Base-by-base conservation (phyloP, 2,888 invertebrate species). In the Biston betularia region DNA sequence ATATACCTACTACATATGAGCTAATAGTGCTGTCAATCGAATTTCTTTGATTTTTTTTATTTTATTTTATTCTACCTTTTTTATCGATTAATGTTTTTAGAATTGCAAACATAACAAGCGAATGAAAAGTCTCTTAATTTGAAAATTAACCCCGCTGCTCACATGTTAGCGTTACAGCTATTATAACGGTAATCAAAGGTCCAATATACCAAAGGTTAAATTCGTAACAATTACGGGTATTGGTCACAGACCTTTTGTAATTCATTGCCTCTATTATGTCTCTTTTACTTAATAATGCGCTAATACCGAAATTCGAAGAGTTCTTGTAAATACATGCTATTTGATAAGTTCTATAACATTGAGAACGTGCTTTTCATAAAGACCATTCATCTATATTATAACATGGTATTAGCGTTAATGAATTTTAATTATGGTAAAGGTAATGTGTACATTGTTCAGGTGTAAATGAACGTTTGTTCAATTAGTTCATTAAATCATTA, bases 261-360 rank as follows among this genome's bases (percentile, higher is more conserved):
- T 68, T 65, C 57, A 60, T 70, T 52, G 60, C 57, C 56, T 53
- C 60, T 77, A 77, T 76, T 79, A 79, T 77, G 69, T 61, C 72
- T 65, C 75, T 61, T 77, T 82, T 80, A 80, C 76, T 75, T 77
- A 77, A 80, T 82, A 84, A 81, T 81, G 79, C 74, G 78, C 81
- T 84, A 82, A 85, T 83, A 76, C 5, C n/a, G 35, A 76, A 77
- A 78, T 80, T 74, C 70, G 71, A 77, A 72, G 80, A 76, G 71
- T 53, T 73, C 79, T 53, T 74, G 78, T 66, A 80, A 83, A 72
- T 78, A 74, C 70, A 61, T 63, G 55, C 63, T 63, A 73, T 79
- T 82, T 69, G 69, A 68, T 76, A 75, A 79, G 74, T 76, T 78
- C 53, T 76, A 70, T 73, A 73, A 73, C 71, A 69, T 68, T 71